Evolutionary conservation across 2,797 vertebrate species (phyloP).

Genomic region (Triplophysa yarkandensis): DNA sequence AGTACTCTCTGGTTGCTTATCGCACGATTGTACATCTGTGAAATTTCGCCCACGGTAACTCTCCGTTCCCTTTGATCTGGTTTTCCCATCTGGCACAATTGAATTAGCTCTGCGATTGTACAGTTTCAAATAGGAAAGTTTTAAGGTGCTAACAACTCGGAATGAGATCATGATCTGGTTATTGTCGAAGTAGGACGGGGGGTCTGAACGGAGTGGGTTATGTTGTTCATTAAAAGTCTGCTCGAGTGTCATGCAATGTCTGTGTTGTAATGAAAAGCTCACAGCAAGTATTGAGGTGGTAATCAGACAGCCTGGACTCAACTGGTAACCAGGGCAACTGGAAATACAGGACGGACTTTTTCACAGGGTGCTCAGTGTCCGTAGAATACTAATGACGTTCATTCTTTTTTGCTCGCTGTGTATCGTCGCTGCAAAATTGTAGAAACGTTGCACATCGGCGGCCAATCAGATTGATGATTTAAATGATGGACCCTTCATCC

Average conservation of each 20-base stretch:
- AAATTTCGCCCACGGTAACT: conserved; percentile 24
- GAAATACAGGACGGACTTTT: conserved; percentile 54
- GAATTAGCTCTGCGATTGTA: conserved; percentile 23
- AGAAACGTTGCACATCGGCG: conserved; percentile 1
- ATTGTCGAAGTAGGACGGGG: conserved; percentile 8
- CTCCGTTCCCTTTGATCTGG: conserved; percentile 6
- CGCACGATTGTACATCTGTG: conserved; percentile 24
- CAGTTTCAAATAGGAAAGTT: conserved; percentile 23
- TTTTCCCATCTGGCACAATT: conserved; percentile 30
- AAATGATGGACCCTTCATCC: conserved; percentile 6
- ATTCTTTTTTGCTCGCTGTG: conserved; percentile 23
- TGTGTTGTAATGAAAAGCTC: conserved; percentile 56
- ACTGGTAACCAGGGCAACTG: conserved; percentile 62
- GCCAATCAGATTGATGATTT: conserved; percentile 40
- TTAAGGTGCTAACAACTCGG: conserved; percentile 19
- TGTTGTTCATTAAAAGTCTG: conserved; percentile 56
- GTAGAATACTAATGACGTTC: conserved; percentile 51
- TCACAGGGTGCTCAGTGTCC: conserved; percentile 36
- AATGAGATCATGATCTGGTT: conserved; percentile 25
- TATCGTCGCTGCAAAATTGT: conserved; percentile 2
- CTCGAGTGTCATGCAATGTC: conserved; percentile 44
- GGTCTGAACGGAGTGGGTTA: conserved; percentile 2
- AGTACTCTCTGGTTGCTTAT: background rate
- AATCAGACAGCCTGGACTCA: conserved; percentile 55
- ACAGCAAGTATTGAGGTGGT: conserved; percentile 49